These are phyloP conservation scores for Typhlomys cinereus DNA, from an alignment of 2,113 vertebrate species.

Conservation along the genomic window DNA sequence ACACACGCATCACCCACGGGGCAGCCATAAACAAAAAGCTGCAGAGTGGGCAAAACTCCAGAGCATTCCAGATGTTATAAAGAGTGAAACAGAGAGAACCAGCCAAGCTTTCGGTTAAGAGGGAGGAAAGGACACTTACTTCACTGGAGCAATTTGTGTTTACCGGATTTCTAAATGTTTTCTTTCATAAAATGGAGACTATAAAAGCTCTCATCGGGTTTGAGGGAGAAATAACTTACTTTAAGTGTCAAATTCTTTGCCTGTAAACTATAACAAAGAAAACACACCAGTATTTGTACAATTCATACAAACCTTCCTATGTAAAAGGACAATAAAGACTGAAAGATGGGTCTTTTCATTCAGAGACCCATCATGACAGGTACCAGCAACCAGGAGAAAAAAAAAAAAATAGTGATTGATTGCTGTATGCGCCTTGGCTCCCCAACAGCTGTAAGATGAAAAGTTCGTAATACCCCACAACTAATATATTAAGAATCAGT, in stretches of 20 bases:
- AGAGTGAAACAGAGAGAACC: background rate
- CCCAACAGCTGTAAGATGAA: background rate
- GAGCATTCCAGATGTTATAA: background rate
- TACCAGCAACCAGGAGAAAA: slow-evolving; percentile 13
- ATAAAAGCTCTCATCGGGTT: background rate
- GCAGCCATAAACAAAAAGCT: background rate
- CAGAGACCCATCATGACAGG: background rate
- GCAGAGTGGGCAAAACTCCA: background rate
- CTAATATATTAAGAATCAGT: slow-evolving; percentile 44
- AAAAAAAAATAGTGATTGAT: no score
- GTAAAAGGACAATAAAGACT: background rate
- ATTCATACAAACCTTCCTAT: background rate
- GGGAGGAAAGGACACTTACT: background rate
- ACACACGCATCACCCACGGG: background rate
- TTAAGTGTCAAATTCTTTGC: background rate
- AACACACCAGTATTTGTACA: background rate
- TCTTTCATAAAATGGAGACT: background rate
- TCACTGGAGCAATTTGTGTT: background rate
- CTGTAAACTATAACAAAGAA: background rate
- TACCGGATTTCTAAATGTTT: background rate
- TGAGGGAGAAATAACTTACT: background rate
- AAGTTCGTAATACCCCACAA: background rate
- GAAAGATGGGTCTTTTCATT: background rate
- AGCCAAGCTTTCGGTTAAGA: background rate
- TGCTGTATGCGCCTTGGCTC: background rate